phyloP scores from a whole-genome alignment of 2,888 invertebrate species.

The Actias luna region DNA sequence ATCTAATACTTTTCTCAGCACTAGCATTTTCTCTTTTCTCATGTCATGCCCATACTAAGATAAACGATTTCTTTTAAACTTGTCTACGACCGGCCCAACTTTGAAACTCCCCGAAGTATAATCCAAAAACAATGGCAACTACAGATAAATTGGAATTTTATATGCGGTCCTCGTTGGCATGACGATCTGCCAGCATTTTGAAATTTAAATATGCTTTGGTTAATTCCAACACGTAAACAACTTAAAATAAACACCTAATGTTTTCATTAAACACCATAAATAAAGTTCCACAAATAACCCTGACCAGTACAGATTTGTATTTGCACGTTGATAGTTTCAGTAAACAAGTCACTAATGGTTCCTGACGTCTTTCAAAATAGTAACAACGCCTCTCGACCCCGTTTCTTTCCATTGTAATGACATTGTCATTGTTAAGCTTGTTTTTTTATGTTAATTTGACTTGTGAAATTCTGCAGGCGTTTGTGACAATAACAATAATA shows the following conservation, averaged over 20 bases:
- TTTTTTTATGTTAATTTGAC: neutral
- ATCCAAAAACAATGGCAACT: too few species aligned
- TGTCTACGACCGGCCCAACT: too few species aligned
- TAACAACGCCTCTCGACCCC: neutral
- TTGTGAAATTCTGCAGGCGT: neutral
- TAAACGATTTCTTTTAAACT: too few species aligned
- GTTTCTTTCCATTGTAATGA: constrained; percentile 1
- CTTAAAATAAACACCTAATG: neutral
- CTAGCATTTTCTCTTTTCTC: too few species aligned
- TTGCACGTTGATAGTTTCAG: neutral
- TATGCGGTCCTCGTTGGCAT: too few species aligned
- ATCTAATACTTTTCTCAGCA: too few species aligned
- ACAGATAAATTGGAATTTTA: too few species aligned
- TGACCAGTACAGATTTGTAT: neutral
- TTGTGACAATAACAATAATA: neutral
- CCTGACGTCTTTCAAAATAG: constrained; percentile 1
- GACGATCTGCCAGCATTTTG: too few species aligned
- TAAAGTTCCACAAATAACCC: neutral
- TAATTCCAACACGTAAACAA: too few species aligned
- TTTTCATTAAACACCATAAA: neutral
- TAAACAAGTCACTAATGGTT: neutral
- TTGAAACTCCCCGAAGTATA: too few species aligned
- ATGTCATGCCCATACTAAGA: too few species aligned
- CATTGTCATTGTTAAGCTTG: constrained; percentile 5
- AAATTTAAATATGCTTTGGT: too few species aligned